phyloP scores from a whole-genome alignment of 1,140 invertebrate genomes.

The Dinoponera quadriceps region DNA sequence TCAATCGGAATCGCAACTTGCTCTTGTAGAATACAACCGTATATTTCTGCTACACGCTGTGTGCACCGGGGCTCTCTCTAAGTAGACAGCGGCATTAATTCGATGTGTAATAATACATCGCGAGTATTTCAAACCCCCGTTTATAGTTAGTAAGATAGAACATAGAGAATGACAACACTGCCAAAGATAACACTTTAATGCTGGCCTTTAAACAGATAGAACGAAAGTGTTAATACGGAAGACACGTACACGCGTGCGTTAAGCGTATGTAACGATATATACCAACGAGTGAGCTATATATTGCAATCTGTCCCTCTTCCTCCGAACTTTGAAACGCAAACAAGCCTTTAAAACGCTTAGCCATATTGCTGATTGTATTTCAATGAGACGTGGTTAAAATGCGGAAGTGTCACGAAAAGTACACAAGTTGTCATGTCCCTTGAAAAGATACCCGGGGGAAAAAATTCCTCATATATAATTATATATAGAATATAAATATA shows the following conservation, averaged over 20 bases:
- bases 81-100: constrained; percentile 42
- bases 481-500: too few relatives aligned
- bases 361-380: constrained; percentile 1
- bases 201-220: constrained; percentile 67
- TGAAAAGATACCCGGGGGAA: constrained; percentile 6
- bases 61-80: constrained; percentile 41
- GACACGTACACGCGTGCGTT: neutral
- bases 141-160: constrained; percentile 48
- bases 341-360: constrained; percentile 15
- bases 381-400: neutral
- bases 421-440: constrained; percentile 14
- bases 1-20: neutral
- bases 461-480: too few relatives aligned
- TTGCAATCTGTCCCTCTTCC: constrained; percentile 4
- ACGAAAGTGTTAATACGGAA: constrained; percentile 40
- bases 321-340: neutral
- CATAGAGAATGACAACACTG: constrained; percentile 71
- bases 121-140: constrained; percentile 32
- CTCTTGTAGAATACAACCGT: constrained; percentile 10
- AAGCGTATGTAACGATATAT: neutral
- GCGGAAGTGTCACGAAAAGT: neutral
- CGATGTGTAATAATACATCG: constrained; percentile 31
- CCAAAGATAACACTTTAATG: constrained; percentile 80
- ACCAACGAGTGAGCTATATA: neutral
- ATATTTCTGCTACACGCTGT: constrained; percentile 16